These are phyloP conservation scores for Atrina japonica DNA, from an alignment of 2,888 invertebrate species.

Conservation along the genomic window DNA sequence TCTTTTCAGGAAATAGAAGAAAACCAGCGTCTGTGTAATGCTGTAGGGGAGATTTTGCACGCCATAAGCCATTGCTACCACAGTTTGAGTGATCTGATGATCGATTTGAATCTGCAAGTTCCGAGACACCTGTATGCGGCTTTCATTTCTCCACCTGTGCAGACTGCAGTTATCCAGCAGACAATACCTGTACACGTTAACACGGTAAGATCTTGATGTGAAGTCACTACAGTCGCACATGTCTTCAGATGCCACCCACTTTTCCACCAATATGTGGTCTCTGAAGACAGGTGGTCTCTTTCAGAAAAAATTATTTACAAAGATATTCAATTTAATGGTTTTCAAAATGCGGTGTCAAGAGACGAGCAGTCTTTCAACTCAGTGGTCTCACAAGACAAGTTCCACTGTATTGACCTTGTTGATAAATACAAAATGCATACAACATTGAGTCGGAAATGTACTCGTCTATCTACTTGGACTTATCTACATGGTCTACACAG, in stretches of 20 bases:
- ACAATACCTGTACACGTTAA: conserved; percentile 86
- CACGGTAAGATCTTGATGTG: no score
- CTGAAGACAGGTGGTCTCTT: background rate
- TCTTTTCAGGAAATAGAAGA: conserved; percentile 58
- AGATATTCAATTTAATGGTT: no score
- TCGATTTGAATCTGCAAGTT: conserved; percentile 86
- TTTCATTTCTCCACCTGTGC: conserved; percentile 76
- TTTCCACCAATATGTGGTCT: conserved; percentile 6
- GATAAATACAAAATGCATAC: no score
- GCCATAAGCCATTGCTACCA: conserved; percentile 94
- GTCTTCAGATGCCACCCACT: conserved; percentile 6
- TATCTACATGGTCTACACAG: no score
- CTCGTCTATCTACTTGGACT: no score
- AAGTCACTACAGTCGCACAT: conserved; percentile 14
- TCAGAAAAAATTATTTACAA: no score
- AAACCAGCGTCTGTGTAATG: conserved; percentile 86
- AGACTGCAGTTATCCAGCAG: conserved; percentile 85
- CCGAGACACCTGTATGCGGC: conserved; percentile 84
- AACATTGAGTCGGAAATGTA: no score
- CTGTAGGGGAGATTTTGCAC: conserved; percentile 91
- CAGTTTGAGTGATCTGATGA: conserved; percentile 91
- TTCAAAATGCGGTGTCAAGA: no score
- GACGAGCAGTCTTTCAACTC: no score
- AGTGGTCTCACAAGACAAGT: no score
- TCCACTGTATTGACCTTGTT: no score